Evolutionary conservation across 1,140 invertebrate genomes (phyloP).

Genomic region (Ladona fulva): DNA sequence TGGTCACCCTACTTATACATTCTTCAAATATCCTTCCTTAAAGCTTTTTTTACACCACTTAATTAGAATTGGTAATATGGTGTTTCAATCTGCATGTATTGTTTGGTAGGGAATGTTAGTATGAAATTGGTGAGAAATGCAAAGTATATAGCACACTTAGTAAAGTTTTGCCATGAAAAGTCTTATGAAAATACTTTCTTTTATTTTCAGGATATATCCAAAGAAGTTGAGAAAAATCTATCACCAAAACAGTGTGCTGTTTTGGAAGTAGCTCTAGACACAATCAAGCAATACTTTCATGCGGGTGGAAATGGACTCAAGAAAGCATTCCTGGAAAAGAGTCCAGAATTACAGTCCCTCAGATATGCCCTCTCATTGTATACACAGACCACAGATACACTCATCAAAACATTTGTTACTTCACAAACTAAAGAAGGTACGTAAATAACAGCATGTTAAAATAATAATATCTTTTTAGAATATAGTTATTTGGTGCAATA

Average conservation of each 20-base stretch:
- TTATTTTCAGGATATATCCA: slow-evolving; percentile 63
- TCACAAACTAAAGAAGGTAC: slow-evolving; percentile 94
- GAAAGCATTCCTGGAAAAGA: slow-evolving; percentile 97
- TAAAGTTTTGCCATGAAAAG: too few relatives aligned
- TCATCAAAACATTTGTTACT: slow-evolving; percentile 97
- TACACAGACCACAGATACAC: slow-evolving; percentile 97
- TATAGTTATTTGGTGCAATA: too few relatives aligned
- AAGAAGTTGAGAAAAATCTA: slow-evolving; percentile 94
- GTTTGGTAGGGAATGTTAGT: too few relatives aligned
- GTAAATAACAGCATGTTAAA: slow-evolving; percentile 9
- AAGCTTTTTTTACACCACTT: too few relatives aligned
- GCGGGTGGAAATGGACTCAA: slow-evolving; percentile 98
- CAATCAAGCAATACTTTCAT: slow-evolving; percentile 99
- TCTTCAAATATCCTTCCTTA: too few relatives aligned
- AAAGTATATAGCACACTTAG: too few relatives aligned
- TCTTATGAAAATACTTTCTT: too few relatives aligned
- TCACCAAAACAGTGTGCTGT: slow-evolving; percentile 99
- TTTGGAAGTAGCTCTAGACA: slow-evolving; percentile 92
- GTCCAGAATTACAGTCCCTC: slow-evolving; percentile 89
- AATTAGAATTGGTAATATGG: too few relatives aligned
- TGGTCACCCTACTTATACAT: too few relatives aligned
- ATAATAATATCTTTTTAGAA: not conserved
- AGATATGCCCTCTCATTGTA: slow-evolving; percentile 96
- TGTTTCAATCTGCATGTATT: too few relatives aligned
- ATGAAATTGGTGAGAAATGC: too few relatives aligned